Percentiles rank a stretch among this genome's conserved stretches.
These are phyloP conservation scores for Phenganax marumi DNA, from an alignment of 92 coral and sea anemone genomes.

Conservation along the genomic window DNA sequence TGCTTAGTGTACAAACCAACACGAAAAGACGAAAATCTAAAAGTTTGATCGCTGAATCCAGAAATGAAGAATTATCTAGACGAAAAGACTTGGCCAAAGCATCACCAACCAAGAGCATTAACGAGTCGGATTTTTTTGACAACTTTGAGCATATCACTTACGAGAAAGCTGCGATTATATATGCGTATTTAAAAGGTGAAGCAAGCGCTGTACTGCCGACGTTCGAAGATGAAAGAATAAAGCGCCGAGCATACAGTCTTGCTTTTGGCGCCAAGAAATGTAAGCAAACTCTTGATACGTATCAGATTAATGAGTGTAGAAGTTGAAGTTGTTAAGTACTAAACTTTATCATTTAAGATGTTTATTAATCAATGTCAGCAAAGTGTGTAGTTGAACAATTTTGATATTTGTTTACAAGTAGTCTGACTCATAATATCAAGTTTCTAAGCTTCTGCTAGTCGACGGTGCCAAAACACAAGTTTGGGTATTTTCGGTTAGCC, in stretches of 20 bases:
- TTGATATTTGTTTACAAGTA: too few species aligned
- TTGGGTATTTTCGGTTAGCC: not conserved
- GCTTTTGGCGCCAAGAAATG: slow-evolving; percentile 98
- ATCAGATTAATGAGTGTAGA: not conserved
- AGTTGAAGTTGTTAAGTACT: too few species aligned
- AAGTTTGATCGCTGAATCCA: not conserved
- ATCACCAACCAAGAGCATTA: not conserved
- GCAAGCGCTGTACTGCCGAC: slow-evolving; percentile 71
- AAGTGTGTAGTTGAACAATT: too few species aligned
- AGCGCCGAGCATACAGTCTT: slow-evolving; percentile 91
- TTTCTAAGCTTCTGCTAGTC: not conserved
- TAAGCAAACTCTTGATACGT: slow-evolving; percentile 52
- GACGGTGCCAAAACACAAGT: not conserved
- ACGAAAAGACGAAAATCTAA: slow-evolving; percentile 31
- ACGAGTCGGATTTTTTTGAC: slow-evolving; percentile 19
- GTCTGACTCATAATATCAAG: not conserved
- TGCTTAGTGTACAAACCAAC: slow-evolving; percentile 35
- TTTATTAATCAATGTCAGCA: too few species aligned
- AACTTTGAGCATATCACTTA: slow-evolving; percentile 74
- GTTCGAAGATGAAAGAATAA: slow-evolving; percentile 82
- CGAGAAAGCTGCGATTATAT: slow-evolving; percentile 84
- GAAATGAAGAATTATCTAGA: not conserved
- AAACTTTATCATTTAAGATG: too few species aligned
- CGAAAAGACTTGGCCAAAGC: not conserved
- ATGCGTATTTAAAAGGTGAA: slow-evolving; percentile 83